phyloP scores from a whole-genome alignment of 2,888 invertebrate genomes.

The Kuschelorhynchus macadamiae region DNA sequence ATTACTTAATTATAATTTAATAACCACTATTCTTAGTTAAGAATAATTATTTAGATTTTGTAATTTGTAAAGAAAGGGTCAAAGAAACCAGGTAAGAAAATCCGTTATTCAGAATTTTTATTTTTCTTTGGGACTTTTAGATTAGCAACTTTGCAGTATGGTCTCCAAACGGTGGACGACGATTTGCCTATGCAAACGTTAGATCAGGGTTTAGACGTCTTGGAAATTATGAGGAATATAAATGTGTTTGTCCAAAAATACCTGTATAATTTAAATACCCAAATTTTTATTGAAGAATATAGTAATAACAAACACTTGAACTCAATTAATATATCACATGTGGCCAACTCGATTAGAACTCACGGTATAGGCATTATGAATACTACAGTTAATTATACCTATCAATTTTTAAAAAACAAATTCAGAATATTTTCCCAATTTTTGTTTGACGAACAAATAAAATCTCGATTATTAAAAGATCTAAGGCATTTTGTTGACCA shows the following conservation, averaged over 20 bases:
- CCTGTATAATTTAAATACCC: slow-evolving; percentile 95
- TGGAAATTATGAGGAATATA: slow-evolving; percentile 97
- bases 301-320: slow-evolving; percentile 95
- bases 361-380: slow-evolving; percentile 93
- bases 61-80: too few species aligned
- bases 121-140: too few species aligned
- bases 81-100: too few species aligned
- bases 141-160: slow-evolving; percentile 88
- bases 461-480: slow-evolving; percentile 93
- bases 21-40: too few species aligned
- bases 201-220: slow-evolving; percentile 96
- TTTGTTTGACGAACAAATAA: slow-evolving; percentile 97
- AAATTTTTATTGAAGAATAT: slow-evolving; percentile 93
- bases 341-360: slow-evolving; percentile 96
- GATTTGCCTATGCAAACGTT: slow-evolving; percentile 96
- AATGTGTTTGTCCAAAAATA: slow-evolving; percentile 94
- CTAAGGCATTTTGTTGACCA: slow-evolving; percentile 86
- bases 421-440: slow-evolving; percentile 97
- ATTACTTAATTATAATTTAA: too few species aligned
- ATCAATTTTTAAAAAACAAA: slow-evolving; percentile 94
- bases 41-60: too few species aligned
- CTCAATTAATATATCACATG: slow-evolving; percentile 94
- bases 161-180: slow-evolving; percentile 88
- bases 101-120: too few species aligned
- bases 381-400: slow-evolving; percentile 82